Evolutionary conservation across 1,140 invertebrate genomes (phyloP).

Genomic region (Agrypnia vestita): DNA sequence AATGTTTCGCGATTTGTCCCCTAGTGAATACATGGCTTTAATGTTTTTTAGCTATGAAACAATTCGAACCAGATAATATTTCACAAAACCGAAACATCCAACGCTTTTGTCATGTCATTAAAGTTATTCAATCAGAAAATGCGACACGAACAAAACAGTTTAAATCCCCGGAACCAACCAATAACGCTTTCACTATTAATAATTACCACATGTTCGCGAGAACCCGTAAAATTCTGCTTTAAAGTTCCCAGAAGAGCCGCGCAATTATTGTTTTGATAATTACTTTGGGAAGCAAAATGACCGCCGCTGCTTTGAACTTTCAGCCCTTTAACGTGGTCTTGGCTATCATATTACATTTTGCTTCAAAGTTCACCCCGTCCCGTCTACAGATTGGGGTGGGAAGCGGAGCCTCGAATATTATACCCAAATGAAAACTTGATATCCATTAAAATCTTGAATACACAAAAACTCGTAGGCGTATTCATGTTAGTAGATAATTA

Average conservation of each 20-base stretch:
- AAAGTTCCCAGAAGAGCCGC: constrained; percentile 1
- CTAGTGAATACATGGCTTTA: too few species aligned
- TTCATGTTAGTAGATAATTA: not conserved
- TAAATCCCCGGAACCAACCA: too few species aligned
- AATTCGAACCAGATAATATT: too few species aligned
- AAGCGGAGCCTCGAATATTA: constrained; percentile 12
- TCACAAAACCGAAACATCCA: too few species aligned
- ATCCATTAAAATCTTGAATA: constrained; percentile 20
- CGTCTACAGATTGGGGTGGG: not conserved
- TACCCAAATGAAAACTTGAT: not conserved
- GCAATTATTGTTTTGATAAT: constrained; percentile 29
- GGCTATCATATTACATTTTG: constrained; percentile 33
- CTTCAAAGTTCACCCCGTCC: constrained; percentile 6
- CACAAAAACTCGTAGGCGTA: not conserved
- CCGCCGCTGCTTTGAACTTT: constrained; percentile 20
- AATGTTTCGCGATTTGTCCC: too few species aligned
- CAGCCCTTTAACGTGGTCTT: constrained; percentile 29
- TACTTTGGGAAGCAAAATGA: constrained; percentile 35
- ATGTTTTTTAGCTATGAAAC: too few species aligned
- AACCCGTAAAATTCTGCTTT: not conserved
- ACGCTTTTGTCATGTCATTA: too few species aligned
- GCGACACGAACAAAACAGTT: too few species aligned
- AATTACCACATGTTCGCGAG: too few species aligned
- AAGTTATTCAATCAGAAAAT: too few species aligned
- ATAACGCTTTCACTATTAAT: too few species aligned